phyloP scores from a whole-genome alignment of 2,113 vertebrate genomes.

The cattle (Bos taurus) region DNA sequence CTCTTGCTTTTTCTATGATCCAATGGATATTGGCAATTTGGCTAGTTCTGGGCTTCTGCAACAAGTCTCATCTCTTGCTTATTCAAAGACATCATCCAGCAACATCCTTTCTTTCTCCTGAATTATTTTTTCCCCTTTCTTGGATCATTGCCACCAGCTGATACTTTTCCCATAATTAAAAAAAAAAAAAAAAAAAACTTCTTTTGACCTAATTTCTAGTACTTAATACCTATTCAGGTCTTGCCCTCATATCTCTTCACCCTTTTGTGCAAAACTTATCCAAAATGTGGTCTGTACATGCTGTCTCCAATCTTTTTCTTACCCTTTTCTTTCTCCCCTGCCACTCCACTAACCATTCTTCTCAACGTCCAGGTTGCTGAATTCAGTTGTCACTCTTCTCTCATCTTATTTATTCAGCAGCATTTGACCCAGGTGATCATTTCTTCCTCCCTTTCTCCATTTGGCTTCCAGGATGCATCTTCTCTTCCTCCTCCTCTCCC shows the following conservation, averaged over 20 bases:
- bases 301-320: background rate
- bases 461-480: background rate
- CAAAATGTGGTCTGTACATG: background rate
- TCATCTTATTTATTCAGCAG: background rate
- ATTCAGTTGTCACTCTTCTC: background rate
- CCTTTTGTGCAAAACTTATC: background rate
- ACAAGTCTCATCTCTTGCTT: background rate
- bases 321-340: background rate
- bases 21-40: background rate
- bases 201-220: background rate
- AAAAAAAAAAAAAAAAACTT: background rate
- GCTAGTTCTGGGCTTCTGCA: background rate
- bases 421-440: background rate
- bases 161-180: background rate
- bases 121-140: background rate
- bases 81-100: background rate
- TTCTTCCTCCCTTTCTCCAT: background rate
- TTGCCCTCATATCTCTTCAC: background rate
- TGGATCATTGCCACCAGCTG: background rate
- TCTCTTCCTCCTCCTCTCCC: background rate
- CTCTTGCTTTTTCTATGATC: background rate
- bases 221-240: background rate
- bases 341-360: background rate
- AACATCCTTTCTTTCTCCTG: background rate
- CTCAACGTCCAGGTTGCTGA: background rate